These are phyloP conservation scores for Bergia puertoricense DNA, from an alignment of 92 coral and sea anemone genomes.

Conservation along the genomic window DNA sequence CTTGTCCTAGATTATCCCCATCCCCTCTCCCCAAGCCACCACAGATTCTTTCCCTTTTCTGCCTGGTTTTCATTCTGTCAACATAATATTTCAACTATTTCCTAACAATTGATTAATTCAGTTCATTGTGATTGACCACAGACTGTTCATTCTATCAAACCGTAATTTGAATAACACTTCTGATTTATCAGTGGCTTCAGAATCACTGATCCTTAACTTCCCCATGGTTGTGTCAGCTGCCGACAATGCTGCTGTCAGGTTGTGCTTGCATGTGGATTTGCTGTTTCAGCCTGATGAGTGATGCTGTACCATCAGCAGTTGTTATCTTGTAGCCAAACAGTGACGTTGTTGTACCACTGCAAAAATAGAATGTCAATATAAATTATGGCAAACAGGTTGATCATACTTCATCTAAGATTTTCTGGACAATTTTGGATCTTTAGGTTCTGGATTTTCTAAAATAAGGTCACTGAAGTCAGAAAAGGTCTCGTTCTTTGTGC, in stretches of 20 bases:
- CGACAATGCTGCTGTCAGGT: slow-evolving; percentile 2
- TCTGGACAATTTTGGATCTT: no score
- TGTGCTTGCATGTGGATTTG: slow-evolving; percentile 51
- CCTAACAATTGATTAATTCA: background rate
- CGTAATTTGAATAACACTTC: slow-evolving; percentile 6
- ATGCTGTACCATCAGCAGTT: slow-evolving; percentile 83
- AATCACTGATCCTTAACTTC: background rate
- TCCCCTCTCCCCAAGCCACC: no score
- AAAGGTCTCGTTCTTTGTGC: no score
- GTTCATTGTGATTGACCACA: slow-evolving; percentile 13
- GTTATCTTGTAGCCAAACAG: slow-evolving; percentile 95
- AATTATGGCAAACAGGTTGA: background rate
- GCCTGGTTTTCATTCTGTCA: background rate
- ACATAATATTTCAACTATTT: background rate
- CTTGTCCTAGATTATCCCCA: no score
- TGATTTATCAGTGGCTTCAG: background rate
- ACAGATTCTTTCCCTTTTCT: no score
- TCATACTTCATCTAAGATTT: no score
- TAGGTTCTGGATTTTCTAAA: no score
- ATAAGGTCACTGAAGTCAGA: no score
- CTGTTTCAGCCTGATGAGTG: slow-evolving; percentile 72
- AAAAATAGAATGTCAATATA: slow-evolving; percentile 7
- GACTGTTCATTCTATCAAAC: slow-evolving; percentile 4
- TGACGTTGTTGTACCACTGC: slow-evolving; percentile 98
- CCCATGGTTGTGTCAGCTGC: slow-evolving; percentile 3